Conservation (phyloP, 2,113 vertebrate species). For the Limanda limanda region DNA sequence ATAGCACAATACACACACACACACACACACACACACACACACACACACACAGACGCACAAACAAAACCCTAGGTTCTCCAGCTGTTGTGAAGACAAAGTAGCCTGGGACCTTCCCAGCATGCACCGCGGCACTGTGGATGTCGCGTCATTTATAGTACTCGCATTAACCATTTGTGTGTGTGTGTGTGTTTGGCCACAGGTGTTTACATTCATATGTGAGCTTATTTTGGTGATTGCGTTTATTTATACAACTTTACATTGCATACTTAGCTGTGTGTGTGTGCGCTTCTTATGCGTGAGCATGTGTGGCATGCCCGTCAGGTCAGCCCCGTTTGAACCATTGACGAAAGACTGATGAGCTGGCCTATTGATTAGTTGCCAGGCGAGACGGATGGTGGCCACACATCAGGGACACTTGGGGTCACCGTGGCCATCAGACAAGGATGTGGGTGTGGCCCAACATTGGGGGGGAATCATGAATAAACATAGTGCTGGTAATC, state of each 20-base stretch:
- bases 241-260: constrained; percentile 19
- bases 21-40: constrained; percentile 21
- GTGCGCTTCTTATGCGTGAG: constrained; percentile 19
- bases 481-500: constrained; percentile 77
- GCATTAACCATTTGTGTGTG: constrained; percentile 87
- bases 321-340: constrained; percentile 74
- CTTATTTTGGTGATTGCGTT: constrained; percentile 1
- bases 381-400: constrained; percentile 92
- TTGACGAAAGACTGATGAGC: constrained; percentile 92
- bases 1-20: constrained; percentile 12
- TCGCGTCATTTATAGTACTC: constrained; percentile 85
- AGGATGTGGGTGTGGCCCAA: constrained; percentile 70
- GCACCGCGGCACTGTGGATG: constrained; percentile 78
- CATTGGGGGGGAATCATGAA: constrained; percentile 63
- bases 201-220: not conserved
- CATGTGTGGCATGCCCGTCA: constrained; percentile 50
- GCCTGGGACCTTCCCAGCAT: constrained; percentile 82
- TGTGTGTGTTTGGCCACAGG: constrained; percentile 8
- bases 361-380: constrained; percentile 96
- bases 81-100: constrained; percentile 75
- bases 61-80: constrained; percentile 41
- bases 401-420: constrained; percentile 92
- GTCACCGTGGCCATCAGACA: constrained; percentile 85
- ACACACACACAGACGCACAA: constrained; percentile 23
- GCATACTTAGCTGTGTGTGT: not conserved